Base-by-base conservation (phyloP, 2,797 vertebrate genomes). In the Pelochelys cantorii region DNA sequence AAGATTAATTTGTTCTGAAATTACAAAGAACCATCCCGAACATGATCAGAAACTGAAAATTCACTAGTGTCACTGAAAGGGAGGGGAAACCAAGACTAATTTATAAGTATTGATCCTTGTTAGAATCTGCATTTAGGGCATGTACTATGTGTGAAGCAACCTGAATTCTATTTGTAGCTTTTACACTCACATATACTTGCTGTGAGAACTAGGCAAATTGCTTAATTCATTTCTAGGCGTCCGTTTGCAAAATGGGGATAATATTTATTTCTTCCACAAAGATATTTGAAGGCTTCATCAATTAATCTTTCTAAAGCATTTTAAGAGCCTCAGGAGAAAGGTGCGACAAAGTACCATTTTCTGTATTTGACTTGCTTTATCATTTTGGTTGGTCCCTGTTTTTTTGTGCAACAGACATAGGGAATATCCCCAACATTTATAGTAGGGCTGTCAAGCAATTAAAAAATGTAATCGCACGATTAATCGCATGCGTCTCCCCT, bases 1-100 rank as follows among this genome's bases (percentile, higher is more conserved):
- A 92, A 52, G 52, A 96, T 84, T 95, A 87, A 95, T 57, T 96
- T 93, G 85, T 86, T 95, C 91, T 1, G 5, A 93, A 94, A 95
- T 92, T 88, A 89, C 84, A 88, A 95, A 86, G 84, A 95, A 60
- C 29, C 80, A 91, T 81, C 88, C 94, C 84, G 91, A 94, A 86
- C 0, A 3, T 62, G 90, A 87, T 87, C 37, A 90, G 83, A 91
- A 93, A 27, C 57, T 86, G 95, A 93, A 92, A 95, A 34, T 48
- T 84, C 82, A 93, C 80, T 90, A 94, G 88, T 83, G 93, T 85
- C 84, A 90, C n/a, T 34, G 65, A 71, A 92, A 23, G 23, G 37
- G 20, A 71, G 85, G 88, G 12, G 13, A 4, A 79, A 88, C 34
- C 65, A 93, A 71, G 87, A 59, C 79, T 88, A 88, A 84, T 71